Conservation (phyloP, 2,113 vertebrate genomes). For the Petaurus breviceps region DNA sequence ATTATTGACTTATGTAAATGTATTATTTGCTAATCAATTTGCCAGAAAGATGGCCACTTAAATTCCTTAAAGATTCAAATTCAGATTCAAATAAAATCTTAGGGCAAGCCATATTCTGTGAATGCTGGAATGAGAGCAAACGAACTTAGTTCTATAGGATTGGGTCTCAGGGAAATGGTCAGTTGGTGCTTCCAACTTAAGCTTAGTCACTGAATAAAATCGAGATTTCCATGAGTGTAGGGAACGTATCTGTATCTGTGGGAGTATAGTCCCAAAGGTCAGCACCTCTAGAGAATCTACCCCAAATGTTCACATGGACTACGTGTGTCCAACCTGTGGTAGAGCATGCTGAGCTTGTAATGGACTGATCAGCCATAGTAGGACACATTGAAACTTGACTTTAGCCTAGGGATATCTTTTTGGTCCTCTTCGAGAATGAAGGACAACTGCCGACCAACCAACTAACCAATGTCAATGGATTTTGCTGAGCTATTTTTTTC, state of each 20-base stretch:
- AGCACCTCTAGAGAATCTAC: no score
- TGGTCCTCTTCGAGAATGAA: no score
- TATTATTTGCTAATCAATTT: neutral
- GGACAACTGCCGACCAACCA: no score
- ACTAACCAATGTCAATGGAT: neutral
- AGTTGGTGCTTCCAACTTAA: neutral
- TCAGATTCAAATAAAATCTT: conserved; percentile 27
- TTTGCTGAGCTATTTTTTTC: neutral
- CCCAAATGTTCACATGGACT: no score
- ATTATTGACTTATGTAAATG: no score
- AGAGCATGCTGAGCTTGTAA: no score
- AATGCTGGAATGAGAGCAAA: neutral
- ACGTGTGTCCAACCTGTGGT: no score
- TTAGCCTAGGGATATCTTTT: no score
- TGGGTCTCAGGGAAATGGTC: neutral
- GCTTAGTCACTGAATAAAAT: conserved; percentile 37
- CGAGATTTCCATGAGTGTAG: conserved; percentile 15
- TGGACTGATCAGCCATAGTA: no score
- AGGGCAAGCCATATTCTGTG: neutral
- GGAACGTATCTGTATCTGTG: no score
- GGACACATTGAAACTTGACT: no score
- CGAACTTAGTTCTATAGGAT: neutral
- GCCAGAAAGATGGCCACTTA: neutral
- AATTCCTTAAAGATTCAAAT: conserved; percentile 10
- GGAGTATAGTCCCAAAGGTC: no score